Conservation (phyloP, 1,140 invertebrate genomes). For the Drosophila asahinai region DNA sequence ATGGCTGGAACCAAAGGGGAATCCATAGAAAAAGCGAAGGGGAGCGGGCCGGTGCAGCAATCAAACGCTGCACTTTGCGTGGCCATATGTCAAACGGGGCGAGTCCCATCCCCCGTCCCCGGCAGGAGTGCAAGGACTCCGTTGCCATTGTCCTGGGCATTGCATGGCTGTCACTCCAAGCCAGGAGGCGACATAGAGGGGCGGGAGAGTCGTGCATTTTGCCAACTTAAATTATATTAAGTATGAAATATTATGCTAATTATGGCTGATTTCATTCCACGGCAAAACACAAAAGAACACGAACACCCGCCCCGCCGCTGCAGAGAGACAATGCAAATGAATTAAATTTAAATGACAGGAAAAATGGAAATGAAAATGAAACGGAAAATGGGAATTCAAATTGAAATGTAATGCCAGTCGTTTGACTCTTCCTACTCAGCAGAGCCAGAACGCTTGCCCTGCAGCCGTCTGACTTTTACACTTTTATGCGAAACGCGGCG, state of each 20-base stretch:
- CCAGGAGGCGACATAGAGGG: background rate
- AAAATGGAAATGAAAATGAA: slow-evolving; percentile 65
- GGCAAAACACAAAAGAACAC: slow-evolving; percentile 61
- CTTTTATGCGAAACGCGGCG: slow-evolving; percentile 74
- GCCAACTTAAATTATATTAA: slow-evolving; percentile 83
- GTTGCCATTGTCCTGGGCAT: slow-evolving; percentile 50
- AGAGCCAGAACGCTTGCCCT: slow-evolving; percentile 19
- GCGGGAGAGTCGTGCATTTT: slow-evolving; percentile 45
- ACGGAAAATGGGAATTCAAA: slow-evolving; percentile 63
- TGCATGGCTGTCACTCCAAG: slow-evolving; percentile 73
- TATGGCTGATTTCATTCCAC: slow-evolving; percentile 80
- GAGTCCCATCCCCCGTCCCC: background rate
- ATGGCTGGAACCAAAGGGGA: slow-evolving; percentile 18
- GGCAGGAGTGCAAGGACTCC: slow-evolving; percentile 14
- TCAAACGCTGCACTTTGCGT: slow-evolving; percentile 74
- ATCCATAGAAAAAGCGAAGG: slow-evolving; percentile 34
- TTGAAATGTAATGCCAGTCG: slow-evolving; percentile 77
- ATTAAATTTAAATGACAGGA: slow-evolving; percentile 79
- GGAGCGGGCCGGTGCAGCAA: slow-evolving; percentile 37
- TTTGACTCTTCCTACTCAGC: slow-evolving; percentile 8
- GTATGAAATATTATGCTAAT: slow-evolving; percentile 84
- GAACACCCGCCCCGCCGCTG: slow-evolving; percentile 5
- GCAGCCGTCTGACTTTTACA: slow-evolving; percentile 56
- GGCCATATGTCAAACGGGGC: slow-evolving; percentile 69
- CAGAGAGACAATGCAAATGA: slow-evolving; percentile 80